Base-by-base conservation (phyloP, 2,888 invertebrate species). In the Cistogaster globosa region DNA sequence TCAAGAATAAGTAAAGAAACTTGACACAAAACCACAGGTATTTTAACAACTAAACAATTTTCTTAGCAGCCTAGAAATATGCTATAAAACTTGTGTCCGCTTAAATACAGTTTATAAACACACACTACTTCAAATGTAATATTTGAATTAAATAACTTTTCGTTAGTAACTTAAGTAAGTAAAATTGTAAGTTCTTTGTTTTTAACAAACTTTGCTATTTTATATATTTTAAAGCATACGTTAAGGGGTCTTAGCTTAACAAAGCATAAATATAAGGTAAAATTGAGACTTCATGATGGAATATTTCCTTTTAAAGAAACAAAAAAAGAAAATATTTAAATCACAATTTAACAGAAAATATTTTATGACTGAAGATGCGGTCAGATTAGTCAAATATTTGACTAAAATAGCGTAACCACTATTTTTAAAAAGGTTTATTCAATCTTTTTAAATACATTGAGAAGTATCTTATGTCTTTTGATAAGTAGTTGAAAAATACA, bases 1-100 rank as follows among this genome's bases (percentile, higher is more conserved):
- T 6, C 38, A 77, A 32, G 14, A 3, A 48, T 48, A 32, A 45
- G 20, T 57, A 26, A 42, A 60, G 42, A 62, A 69, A 45, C 26
- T 69, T 16, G 32, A n/a, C 42, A 18, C 26, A 77, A 78, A 71
- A 55, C 63, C 78, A 36, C 69, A 55, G 45, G 55, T 63, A 63
- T 78, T 69, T 71, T 12, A 69, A 16, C 16, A 78, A 26, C 32
- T n/a, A 45, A 42, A 77, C 45, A 53, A 26, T 53, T 60, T 53
- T 11, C 16, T 18, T 36, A 16, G 26, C 55, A 22, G 55, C 63
- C 62, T 48, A 32, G 62, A 0, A n/a, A 0, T 78, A 78, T 42
- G 69, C 78, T 45, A 63, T 6, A 55, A 57, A 60, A 22, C 6
- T 26, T 57, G 4, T n/a, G 11, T 16, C 18, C 32, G 51, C 7